These are phyloP conservation scores for Homarus americanus DNA, from an alignment of 1,140 invertebrate species.

Conservation along the genomic window DNA sequence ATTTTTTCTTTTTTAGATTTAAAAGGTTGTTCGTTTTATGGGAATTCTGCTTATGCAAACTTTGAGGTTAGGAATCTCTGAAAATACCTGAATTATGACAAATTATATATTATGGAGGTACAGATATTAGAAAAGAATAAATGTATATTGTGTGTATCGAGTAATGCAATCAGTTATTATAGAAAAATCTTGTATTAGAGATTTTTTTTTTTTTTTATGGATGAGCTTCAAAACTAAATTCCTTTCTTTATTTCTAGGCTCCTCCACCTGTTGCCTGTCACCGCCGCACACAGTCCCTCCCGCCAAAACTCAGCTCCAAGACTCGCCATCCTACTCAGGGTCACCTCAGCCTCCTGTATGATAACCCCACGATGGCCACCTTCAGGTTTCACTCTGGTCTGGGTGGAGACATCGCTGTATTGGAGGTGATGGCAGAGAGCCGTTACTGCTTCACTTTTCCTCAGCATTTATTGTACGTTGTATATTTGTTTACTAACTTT, in stretches of 20 bases:
- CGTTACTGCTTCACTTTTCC: constrained; percentile 91
- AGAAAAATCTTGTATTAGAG: too few relatives aligned
- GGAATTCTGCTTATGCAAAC: too few relatives aligned
- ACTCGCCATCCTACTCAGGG: constrained; percentile 88
- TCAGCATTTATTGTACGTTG: constrained; percentile 91
- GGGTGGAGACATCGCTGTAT: constrained; percentile 93
- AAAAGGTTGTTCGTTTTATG: too few relatives aligned
- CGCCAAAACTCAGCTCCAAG: constrained; percentile 88
- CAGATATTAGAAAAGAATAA: too few relatives aligned
- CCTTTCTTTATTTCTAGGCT: constrained; percentile 20
- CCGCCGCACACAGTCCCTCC: constrained; percentile 90
- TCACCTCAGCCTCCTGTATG: constrained; percentile 86
- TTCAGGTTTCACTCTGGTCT: constrained; percentile 93
- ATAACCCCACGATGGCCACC: constrained; percentile 88
- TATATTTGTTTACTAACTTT: constrained; percentile 16
- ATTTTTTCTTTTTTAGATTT: too few relatives aligned
- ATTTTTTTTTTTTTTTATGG: too few relatives aligned
- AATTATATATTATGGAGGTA: too few relatives aligned
- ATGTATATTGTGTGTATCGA: too few relatives aligned
- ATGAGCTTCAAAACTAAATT: too few relatives aligned
- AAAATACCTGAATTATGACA: too few relatives aligned
- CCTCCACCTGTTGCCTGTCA: constrained; percentile 82
- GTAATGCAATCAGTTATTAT: too few relatives aligned
- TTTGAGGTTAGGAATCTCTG: too few relatives aligned
- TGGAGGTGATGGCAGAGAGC: constrained; percentile 96